Base-by-base conservation (phyloP, 2,113 vertebrate genomes). In the Sinosuthora webbiana region DNA sequence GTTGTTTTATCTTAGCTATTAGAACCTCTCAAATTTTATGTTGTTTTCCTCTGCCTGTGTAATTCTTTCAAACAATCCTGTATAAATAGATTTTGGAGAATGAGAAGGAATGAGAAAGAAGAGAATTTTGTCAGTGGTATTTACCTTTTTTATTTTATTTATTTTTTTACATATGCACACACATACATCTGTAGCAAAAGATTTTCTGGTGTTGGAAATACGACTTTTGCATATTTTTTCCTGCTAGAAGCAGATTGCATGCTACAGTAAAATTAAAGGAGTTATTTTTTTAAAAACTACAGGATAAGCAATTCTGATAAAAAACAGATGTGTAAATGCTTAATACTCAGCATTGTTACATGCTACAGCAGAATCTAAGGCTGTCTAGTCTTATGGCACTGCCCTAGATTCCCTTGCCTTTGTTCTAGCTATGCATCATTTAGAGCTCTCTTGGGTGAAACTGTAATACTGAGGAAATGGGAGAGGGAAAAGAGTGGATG, bases 321-420 rank as follows among this genome's bases (percentile, higher is more conserved):
- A 88, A 97, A 97, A 45, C 64, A 97, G 69, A 89, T 95, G 89
- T 92, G 87, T 96, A 91, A 96, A 97, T 96, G 94, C 97, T 97
- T 97, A 97, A 97, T 95, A 90, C 11, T 89, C 86, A 84, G 59
- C 83, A 89, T 65, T 95, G 68, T 88, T 96, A 83, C 77, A 87
- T 59, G 45, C 30, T 68, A 76, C 90, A 86, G 64, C 78, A 98
- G 87, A 96, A 90, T 89, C 55, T 90, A 77, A 74, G 20, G 30
- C 79, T 82, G 50, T 68, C 64, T 84, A 87, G 70, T 88, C 41
- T 96, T 89, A 50, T 60, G 39, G 84, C 68, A 75, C 75, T 97
- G 97, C 59, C 97, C 97, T 96, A 98, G 96, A 98, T 98, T 97
- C 90, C 31, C 56, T 94, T 89, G 53, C 13, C 93, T 98, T 98